phyloP scores from a whole-genome alignment of 64 coral and sea anemone genomes.

The Acropora yongei region DNA sequence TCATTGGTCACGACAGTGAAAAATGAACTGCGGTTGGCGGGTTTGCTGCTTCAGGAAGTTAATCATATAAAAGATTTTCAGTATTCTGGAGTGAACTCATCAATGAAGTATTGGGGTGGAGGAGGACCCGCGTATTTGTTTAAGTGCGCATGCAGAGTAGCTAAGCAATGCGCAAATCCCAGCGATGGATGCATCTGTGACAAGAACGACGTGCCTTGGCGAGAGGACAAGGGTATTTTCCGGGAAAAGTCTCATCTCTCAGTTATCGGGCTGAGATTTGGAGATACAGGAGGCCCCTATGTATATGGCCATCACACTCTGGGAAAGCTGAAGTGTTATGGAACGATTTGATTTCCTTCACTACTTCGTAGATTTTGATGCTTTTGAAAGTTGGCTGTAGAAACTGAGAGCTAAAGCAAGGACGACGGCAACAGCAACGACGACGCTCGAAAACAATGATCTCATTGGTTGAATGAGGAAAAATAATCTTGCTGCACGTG shows the following conservation, averaged over 20 bases:
- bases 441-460: too few species aligned
- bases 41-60: conserved; percentile 16
- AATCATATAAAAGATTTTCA: neutral
- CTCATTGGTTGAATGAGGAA: too few species aligned
- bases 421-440: too few species aligned
- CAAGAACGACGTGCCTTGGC: neutral
- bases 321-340: conserved; percentile 27
- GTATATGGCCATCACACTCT: neutral
- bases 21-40: neutral
- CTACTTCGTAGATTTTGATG: neutral
- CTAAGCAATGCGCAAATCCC: neutral
- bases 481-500: too few species aligned
- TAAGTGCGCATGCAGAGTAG: conserved; percentile 7
- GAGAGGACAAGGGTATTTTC: neutral
- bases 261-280: neutral
- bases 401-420: too few species aligned
- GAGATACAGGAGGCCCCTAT: neutral
- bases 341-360: neutral
- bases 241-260: neutral
- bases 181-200: conserved; percentile 39
- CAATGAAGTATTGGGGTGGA: conserved; percentile 27
- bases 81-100: conserved; percentile 11
- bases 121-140: neutral
- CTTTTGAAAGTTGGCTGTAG: neutral
- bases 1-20: conserved; percentile 48